A percentile compares a stretch with the other conserved stretches of the same genome.
Conservation (phyloP, 2,797 vertebrate genomes). For the Sebastes hubbsi region DNA sequence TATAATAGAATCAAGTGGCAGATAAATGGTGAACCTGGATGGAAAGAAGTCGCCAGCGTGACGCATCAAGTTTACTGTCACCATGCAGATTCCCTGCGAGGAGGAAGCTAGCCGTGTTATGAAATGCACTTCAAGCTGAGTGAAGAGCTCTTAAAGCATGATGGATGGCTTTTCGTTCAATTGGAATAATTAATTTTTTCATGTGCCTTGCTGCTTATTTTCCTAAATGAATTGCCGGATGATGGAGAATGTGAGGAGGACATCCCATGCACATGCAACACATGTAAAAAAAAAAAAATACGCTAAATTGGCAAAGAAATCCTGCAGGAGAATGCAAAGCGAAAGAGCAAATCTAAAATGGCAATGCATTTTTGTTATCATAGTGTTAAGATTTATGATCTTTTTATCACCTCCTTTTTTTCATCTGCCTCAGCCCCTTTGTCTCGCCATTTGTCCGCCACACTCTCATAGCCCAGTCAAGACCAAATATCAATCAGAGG, state of each 20-base stretch:
- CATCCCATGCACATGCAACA: background rate
- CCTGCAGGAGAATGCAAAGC: background rate
- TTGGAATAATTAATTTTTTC: slow-evolving; percentile 49
- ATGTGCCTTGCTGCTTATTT: slow-evolving; percentile 37
- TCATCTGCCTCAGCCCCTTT: slow-evolving; percentile 5
- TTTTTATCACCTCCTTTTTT: slow-evolving; percentile 9
- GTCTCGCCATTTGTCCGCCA: slow-evolving; percentile 10
- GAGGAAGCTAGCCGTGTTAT: background rate
- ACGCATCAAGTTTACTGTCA: background rate
- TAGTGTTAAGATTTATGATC: slow-evolving; percentile 19
- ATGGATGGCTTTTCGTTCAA: slow-evolving; percentile 54
- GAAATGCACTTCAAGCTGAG: slow-evolving; percentile 27
- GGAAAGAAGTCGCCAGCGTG: background rate
- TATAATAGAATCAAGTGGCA: background rate
- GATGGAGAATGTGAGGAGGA: background rate
- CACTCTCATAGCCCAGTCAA: background rate
- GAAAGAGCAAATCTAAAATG: background rate
- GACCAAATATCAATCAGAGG: slow-evolving; percentile 42
- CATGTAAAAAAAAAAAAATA: background rate
- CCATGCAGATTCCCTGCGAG: background rate
- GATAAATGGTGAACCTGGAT: background rate
- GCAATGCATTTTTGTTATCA: background rate
- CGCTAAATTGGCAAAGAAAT: background rate
- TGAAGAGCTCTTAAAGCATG: slow-evolving; percentile 52
- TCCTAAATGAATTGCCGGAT: slow-evolving; percentile 32